Evolutionary conservation across 2,797 vertebrate species (phyloP), one percentile per base, ranked within the genome.

Genomic region (Liparis tanakae): DNA sequence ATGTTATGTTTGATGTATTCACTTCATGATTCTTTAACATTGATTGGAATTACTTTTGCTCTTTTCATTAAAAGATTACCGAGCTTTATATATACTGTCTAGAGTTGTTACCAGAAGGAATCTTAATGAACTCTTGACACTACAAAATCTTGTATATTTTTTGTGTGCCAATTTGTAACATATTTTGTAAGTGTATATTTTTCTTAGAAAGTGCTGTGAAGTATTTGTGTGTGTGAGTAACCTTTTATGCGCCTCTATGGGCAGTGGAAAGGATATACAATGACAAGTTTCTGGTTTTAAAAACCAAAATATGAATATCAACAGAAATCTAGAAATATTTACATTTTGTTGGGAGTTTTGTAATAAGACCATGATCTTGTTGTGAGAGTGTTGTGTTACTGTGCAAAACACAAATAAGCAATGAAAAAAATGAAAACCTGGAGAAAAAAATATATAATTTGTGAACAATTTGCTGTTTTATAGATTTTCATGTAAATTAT

Each of bases 121-220:
- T 98, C 97, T 97, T 98, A 97, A 97, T 95, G 96, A 97, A 97
- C 96, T 98, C 96, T 97, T 97, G 96, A 99, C 97, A 95, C 96
- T 87, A 98, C 96, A 98, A 98, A 98, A 98, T 98, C 97, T 98
- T 99, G 98, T 99, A 99, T 99, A 99, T 99, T 99, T 99, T 99
- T 99, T 98, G 98, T 98, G 98, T 99, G 98, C 97, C 97, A 98
- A 99, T 99, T 99, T 99, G 98, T 99, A 99, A 98, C 95, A 99
- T 99, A 99, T 99, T 99, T 99, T 99, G 97, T 99, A 99, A 98
- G 97, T 99, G 98, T 99, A 98, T 99, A 99, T 99, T 99, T 99
- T 99, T 99, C 97, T 98, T 99, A 99, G 98, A 95, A 99, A 99
- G 98, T 99, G 98, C 96, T 97, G 98, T 99, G 98, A 98, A 98